Percentiles rank a stretch among this genome's conserved stretches.
Evolutionary conservation across 2,113 vertebrate genomes (phyloP).

Genomic region (Indicator indicator): DNA sequence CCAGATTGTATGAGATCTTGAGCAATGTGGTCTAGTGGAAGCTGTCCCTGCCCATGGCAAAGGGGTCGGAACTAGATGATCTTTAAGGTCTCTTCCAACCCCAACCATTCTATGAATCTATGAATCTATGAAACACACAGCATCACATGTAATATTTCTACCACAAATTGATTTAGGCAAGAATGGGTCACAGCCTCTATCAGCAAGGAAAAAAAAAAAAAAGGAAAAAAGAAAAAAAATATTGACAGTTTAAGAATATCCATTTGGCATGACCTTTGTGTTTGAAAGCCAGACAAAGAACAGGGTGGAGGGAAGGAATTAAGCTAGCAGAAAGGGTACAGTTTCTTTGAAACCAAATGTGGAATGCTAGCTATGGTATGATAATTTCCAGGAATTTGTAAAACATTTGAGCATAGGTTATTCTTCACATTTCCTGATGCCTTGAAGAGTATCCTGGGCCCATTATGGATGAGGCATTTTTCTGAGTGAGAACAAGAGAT

Average conservation of each 20-base stretch:
- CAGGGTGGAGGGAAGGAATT: neutral
- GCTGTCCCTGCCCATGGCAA: no score
- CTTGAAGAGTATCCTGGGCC: neutral
- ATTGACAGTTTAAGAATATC: neutral
- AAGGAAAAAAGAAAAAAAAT: neutral
- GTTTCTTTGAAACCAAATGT: neutral
- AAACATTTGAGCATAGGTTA: neutral
- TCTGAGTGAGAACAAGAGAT: neutral
- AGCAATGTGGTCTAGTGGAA: no score
- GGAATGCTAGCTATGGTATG: neutral
- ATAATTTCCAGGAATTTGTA: neutral
- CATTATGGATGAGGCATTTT: neutral
- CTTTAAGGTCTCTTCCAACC: no score
- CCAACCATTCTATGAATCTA: no score
- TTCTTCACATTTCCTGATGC: neutral
- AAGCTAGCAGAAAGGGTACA: neutral
- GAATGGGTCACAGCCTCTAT: neutral
- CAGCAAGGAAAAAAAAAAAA: neutral
- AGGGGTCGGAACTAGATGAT: no score
- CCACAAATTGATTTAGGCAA: neutral
- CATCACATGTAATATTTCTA: neutral
- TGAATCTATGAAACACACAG: neutral
- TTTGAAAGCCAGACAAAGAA: neutral
- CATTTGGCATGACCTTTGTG: neutral
- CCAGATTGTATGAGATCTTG: no score